Conservation (phyloP, 2,113 vertebrate species). For the Brachypodius melanocephalos region DNA sequence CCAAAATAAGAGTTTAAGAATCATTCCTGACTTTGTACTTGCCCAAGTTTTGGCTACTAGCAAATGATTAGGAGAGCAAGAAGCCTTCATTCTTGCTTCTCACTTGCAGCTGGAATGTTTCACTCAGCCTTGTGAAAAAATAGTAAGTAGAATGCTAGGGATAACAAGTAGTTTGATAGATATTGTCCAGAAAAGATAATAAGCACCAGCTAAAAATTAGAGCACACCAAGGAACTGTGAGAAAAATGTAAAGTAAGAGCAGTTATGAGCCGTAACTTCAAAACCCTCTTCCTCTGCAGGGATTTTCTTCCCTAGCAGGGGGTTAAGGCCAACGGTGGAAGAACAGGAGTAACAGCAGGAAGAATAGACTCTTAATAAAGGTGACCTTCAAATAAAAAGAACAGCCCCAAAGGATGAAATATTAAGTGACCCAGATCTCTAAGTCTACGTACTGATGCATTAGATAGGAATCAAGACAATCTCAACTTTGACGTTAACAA, state of each 20-base stretch:
- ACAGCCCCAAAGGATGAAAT: conserved; percentile 15
- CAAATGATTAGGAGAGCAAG: neutral
- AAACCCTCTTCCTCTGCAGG: conserved; percentile 1
- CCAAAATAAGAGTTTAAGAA: neutral
- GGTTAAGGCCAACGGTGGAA: conserved; percentile 34
- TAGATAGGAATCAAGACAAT: neutral
- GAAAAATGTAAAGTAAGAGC: neutral
- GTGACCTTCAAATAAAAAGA: conserved; percentile 23
- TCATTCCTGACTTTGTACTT: neutral
- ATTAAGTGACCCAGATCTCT: conserved; percentile 26
- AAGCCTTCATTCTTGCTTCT: neutral
- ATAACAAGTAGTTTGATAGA: neutral
- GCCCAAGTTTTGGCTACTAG: neutral
- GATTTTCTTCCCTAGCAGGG: conserved; percentile 23
- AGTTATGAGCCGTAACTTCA: conserved; percentile 20
- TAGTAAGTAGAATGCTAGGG: neutral
- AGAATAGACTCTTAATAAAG: conserved; percentile 30
- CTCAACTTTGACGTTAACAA: neutral
- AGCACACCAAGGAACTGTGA: neutral
- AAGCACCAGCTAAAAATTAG: conserved; percentile 10
- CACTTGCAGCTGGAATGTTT: neutral
- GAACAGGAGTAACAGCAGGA: neutral
- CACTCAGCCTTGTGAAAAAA: neutral
- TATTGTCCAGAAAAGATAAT: neutral
- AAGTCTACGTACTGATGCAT: neutral